Conservation (phyloP, 2,888 invertebrate genomes). For the Pollenia labialis region DNA sequence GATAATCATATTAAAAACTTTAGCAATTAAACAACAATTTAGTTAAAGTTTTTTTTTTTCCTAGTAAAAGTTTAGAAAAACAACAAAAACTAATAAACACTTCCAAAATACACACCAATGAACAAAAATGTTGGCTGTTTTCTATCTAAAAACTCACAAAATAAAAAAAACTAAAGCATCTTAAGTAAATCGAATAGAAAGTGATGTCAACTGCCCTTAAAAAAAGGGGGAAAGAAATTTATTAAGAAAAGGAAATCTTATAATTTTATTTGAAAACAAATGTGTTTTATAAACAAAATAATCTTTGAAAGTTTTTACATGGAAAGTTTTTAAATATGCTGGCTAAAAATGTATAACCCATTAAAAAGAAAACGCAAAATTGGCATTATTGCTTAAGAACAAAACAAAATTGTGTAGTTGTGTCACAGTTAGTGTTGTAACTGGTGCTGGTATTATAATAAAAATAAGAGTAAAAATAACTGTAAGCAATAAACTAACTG, state of each 20-base stretch:
- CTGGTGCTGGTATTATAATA: not conserved
- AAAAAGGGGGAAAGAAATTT: not conserved
- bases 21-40: conserved; percentile 67
- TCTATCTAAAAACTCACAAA: not conserved
- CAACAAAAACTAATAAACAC: conserved; percentile 16
- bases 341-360: not conserved
- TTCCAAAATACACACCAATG: conserved; percentile 4
- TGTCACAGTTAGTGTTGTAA: not conserved
- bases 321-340: no score
- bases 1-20: conserved; percentile 66
- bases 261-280: no score
- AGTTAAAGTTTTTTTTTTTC: conserved; percentile 38
- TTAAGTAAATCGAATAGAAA: conserved; percentile 22
- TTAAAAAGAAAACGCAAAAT: not conserved
- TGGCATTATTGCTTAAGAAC: not conserved
- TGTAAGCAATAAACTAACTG: conserved; percentile 37
- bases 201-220: conserved; percentile 5
- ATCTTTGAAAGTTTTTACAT: no score
- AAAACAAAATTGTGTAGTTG: not conserved
- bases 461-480: not conserved
- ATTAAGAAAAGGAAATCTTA: not conserved
- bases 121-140: conserved; percentile 3
- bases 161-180: not conserved
- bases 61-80: conserved; percentile 7
- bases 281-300: no score